These are phyloP conservation scores for Tridacna gigas DNA, from an alignment of 2,888 invertebrate species.

Conservation along the genomic window DNA sequence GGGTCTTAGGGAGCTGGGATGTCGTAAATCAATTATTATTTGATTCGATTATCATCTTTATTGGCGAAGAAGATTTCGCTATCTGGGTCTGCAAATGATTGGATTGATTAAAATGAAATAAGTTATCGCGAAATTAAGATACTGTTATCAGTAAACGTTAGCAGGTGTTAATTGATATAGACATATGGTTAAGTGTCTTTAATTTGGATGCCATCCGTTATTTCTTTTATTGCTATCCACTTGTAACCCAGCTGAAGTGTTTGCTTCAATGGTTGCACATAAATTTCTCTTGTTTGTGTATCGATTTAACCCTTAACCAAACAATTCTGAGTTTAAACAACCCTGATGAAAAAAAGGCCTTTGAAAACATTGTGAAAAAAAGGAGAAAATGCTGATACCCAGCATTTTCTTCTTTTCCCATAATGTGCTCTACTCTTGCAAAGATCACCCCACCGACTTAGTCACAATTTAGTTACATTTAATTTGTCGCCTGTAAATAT, in stretches of 20 bases:
- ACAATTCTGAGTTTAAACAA: too few relatives aligned
- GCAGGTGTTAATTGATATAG: slow-evolving; percentile 47
- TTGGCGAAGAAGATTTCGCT: slow-evolving; percentile 13
- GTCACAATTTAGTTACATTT: not conserved
- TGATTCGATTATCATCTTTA: slow-evolving; percentile 31
- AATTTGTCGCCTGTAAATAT: not conserved
- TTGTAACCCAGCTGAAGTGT: not conserved
- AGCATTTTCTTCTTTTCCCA: not conserved
- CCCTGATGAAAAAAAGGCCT: too few relatives aligned
- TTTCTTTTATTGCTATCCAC: not conserved
- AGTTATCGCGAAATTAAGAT: slow-evolving; percentile 30
- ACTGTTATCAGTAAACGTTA: slow-evolving; percentile 33
- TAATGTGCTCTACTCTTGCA: not conserved
- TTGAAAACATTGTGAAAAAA: not conserved
- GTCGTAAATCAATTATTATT: slow-evolving; percentile 57
- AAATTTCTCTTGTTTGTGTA: too few relatives aligned
- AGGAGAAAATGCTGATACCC: not conserved
- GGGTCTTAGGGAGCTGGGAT: not conserved
- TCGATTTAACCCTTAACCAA: too few relatives aligned
- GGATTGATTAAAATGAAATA: slow-evolving; percentile 32
- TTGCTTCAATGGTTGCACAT: too few relatives aligned
- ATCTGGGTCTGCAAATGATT: slow-evolving; percentile 18
- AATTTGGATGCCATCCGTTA: not conserved
- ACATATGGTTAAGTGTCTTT: slow-evolving; percentile 20
- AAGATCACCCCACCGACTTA: not conserved